A percentile compares a stretch with the other conserved stretches of the same genome.
Conservation (phyloP, 2,113 vertebrate species). For the Oceanites oceanicus region DNA sequence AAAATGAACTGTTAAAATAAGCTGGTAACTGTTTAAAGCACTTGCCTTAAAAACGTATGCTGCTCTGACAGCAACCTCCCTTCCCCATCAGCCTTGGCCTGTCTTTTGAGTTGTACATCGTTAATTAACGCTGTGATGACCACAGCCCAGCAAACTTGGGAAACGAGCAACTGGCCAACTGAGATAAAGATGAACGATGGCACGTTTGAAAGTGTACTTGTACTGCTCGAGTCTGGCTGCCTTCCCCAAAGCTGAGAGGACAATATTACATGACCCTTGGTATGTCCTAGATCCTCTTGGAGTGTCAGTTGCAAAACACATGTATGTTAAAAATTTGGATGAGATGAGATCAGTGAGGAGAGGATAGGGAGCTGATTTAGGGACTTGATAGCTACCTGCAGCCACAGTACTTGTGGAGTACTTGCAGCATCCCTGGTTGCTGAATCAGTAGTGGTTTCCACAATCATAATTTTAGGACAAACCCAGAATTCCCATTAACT, state of each 20-base stretch:
- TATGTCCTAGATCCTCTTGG: background rate
- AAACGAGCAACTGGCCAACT: background rate
- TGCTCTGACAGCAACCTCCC: background rate
- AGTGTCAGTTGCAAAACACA: background rate
- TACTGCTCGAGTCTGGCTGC: too few species aligned
- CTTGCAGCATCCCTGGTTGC: background rate
- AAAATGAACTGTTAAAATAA: background rate
- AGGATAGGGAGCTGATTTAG: background rate
- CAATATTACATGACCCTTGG: background rate
- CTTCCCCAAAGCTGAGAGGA: background rate
- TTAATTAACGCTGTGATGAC: background rate
- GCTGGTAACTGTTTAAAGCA: background rate
- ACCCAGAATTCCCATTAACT: background rate
- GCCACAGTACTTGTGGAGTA: background rate
- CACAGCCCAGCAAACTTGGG: background rate
- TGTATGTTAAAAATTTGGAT: background rate
- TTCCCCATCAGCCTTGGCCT: background rate
- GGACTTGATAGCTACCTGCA: background rate
- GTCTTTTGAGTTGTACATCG: background rate
- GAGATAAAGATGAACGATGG: background rate
- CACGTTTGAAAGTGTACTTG: fast-evolving
- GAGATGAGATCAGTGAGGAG: background rate
- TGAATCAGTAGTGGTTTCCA: background rate
- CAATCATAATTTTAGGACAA: background rate
- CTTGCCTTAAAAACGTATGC: background rate